Base-by-base conservation (phyloP, 2,113 vertebrate species). In the Polypterus senegalus region DNA sequence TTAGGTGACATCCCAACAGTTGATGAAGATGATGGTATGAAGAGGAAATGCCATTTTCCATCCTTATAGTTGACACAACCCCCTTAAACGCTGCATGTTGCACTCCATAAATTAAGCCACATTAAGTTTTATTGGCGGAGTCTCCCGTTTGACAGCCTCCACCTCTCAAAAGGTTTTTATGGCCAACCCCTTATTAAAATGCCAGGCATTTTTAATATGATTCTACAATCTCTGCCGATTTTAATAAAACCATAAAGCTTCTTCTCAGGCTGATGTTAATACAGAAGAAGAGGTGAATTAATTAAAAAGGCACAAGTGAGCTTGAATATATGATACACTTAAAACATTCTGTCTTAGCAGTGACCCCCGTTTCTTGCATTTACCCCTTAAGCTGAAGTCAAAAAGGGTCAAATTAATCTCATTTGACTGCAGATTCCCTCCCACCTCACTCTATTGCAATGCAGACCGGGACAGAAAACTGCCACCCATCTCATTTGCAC, bases 231-330 rank as follows among this genome's bases (percentile, higher is more conserved):
- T 73, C 71, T 74, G 76, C 75, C 79, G 81, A 80, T 79, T 84
- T 86, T 86, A 83, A 84, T 82, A 83, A 79, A 79, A 81, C 77
- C 76, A 86, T 83, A 83, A 83, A 85, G 76, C 77, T 76, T 77
- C 73, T 61, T 71, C 76, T 67, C 65, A 67, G 47, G 44, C n/a
- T 54, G 48, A 53, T 64, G 27, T 58, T 9, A 55, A 11, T 47
- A 57, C 6, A 60, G 62, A 56, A n/a, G 48, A 10, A 55, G 65
- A 65, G 49, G 57, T 61, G 65, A 71, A 71, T 72, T 66, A 63
- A 71, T 74, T 65, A 58, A 61, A 63, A 68, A 56, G 54, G 73
- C 68, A 77, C 76, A 77, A 8, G 72, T 79, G 70, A 61, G 72
- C 69, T 70, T 83, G 78, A 80, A 83, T 84, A 79, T 82, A 81